A percentile compares a stretch with the other conserved stretches of the same genome.
phyloP scores from a whole-genome alignment of 1,140 invertebrate genomes.

The Lasioglossum baleicum region DNA sequence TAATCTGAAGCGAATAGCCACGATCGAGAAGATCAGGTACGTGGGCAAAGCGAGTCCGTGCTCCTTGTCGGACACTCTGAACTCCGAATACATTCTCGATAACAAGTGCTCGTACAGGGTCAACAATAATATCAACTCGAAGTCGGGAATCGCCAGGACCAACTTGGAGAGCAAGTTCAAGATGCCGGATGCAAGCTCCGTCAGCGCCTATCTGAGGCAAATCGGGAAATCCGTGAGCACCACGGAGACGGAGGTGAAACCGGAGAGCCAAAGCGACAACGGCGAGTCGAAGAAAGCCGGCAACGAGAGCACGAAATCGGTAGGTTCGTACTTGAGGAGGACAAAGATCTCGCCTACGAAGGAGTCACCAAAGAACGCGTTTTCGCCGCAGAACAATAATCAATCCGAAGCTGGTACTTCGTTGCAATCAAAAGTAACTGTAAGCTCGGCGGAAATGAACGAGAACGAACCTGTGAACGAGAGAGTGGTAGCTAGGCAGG shows the following conservation, averaged over 20 bases:
- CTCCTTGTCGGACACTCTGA: constrained; percentile 30
- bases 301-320: constrained; percentile 54
- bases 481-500: constrained; percentile 48
- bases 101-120: constrained; percentile 66
- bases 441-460: constrained; percentile 21
- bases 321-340: constrained; percentile 71
- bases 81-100: constrained; percentile 53
- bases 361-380: constrained; percentile 71
- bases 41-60: constrained; percentile 59
- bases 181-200: constrained; percentile 62
- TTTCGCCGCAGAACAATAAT: constrained; percentile 47
- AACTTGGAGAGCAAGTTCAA: constrained; percentile 64
- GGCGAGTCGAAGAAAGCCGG: constrained; percentile 47
- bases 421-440: constrained; percentile 29
- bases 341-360: constrained; percentile 78
- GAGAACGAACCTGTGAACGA: constrained; percentile 23
- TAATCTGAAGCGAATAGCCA: constrained; percentile 39
- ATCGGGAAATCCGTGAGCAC: constrained; percentile 71
- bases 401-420: constrained; percentile 31
- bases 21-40: constrained; percentile 67
- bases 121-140: constrained; percentile 48
- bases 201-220: constrained; percentile 73
- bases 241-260: constrained; percentile 69
- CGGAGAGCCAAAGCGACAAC: constrained; percentile 48
- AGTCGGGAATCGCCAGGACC: constrained; percentile 43